phyloP scores from a whole-genome alignment of 2,113 vertebrate genomes.

The Syngnathus scovelli region DNA sequence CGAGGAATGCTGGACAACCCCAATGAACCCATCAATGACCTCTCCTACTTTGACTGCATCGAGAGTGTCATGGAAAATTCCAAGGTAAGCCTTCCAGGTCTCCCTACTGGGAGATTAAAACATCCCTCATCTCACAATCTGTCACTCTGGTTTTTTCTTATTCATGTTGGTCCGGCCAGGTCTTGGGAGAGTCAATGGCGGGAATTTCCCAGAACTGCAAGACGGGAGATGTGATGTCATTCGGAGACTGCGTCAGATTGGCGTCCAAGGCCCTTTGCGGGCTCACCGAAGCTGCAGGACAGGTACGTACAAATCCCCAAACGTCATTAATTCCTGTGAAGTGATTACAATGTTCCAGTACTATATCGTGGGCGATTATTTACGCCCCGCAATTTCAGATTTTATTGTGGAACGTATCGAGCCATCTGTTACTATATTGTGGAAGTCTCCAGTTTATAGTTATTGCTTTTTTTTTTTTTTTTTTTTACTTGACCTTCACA shows the following conservation, averaged over 20 bases:
- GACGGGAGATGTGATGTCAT: slow-evolving; percentile 84
- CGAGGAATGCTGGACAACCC: slow-evolving; percentile 94
- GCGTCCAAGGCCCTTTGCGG: slow-evolving; percentile 97
- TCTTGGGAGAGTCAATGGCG: slow-evolving; percentile 97
- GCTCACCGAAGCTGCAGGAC: slow-evolving; percentile 93
- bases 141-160: slow-evolving; percentile 1
- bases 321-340: background rate
- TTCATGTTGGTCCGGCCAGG: slow-evolving; percentile 61
- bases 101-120: background rate
- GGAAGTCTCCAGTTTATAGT: background rate
- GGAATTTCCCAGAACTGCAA: slow-evolving; percentile 98
- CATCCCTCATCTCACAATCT: background rate
- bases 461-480: too few species aligned
- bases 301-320: slow-evolving; percentile 68
- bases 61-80: slow-evolving; percentile 99
- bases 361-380: background rate
- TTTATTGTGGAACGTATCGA: background rate
- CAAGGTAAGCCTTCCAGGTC: slow-evolving; percentile 74
- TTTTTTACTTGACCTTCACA: too few species aligned
- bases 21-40: slow-evolving; percentile 91
- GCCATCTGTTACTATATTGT: background rate
- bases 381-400: background rate
- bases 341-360: background rate
- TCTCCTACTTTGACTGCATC: slow-evolving; percentile 98
- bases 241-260: slow-evolving; percentile 88